Evolutionary conservation across 2,888 invertebrate species (phyloP).

Genomic region (Aspidiotus destructor): DNA sequence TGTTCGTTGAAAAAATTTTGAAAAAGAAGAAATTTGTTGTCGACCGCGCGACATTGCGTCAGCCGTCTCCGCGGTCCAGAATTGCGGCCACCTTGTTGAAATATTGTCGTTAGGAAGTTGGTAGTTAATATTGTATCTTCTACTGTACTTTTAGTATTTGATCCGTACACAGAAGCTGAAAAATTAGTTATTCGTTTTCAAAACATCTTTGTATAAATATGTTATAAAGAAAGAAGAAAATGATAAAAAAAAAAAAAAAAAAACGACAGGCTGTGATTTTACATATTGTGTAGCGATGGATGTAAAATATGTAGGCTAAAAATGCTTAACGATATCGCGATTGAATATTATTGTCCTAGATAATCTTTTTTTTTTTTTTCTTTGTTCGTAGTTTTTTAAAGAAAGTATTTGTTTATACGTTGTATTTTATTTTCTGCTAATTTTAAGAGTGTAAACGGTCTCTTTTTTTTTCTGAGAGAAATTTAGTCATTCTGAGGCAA

Average conservation of each 20-base stretch:
- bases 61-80: too few relatives aligned
- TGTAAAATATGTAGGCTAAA: conserved; percentile 12
- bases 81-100: not conserved
- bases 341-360: conserved; percentile 7
- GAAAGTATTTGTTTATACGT: conserved; percentile 2
- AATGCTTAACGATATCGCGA: conserved; percentile 7
- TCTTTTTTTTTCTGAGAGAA: conserved; percentile 6
- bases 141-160: too few relatives aligned
- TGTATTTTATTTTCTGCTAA: conserved; percentile 3
- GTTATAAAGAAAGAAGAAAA: not conserved
- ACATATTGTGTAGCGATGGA: conserved; percentile 26
- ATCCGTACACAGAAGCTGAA: not conserved
- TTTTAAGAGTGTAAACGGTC: conserved; percentile 13
- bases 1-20: conserved; percentile 20
- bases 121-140: not conserved
- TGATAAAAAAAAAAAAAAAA: conserved; percentile 12
- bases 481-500: conserved; percentile 10
- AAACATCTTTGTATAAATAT: not conserved
- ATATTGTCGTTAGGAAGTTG: not conserved
- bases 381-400: conserved; percentile 13
- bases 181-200: not conserved
- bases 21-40: conserved; percentile 10
- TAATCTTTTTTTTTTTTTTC: not conserved
- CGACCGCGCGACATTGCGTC: too few relatives aligned
- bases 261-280: conserved; percentile 29